These are phyloP conservation scores for Tyrannus savana DNA, from an alignment of 2,113 vertebrate species.

Conservation along the genomic window DNA sequence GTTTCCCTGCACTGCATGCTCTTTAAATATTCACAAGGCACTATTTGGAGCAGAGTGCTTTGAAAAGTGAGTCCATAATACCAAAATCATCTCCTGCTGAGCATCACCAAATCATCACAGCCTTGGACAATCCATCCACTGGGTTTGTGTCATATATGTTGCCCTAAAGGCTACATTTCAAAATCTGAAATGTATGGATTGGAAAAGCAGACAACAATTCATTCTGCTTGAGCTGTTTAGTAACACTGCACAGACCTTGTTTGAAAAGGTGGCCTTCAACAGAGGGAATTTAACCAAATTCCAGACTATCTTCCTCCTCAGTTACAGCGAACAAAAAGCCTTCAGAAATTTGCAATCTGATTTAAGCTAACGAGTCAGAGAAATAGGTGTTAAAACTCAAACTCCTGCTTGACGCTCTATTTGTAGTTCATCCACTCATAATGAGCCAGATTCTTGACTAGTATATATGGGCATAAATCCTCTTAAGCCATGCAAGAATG, in stretches of 20 bases:
- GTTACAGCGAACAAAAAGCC: background rate
- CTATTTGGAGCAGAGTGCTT: background rate
- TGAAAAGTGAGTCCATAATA: background rate
- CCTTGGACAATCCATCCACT: background rate
- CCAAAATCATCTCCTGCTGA: background rate
- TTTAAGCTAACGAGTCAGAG: slow-evolving; percentile 12
- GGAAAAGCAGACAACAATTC: background rate
- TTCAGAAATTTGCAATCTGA: background rate
- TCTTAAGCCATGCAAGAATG: slow-evolving; percentile 38
- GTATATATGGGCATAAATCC: slow-evolving; percentile 25
- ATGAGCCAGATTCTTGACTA: slow-evolving; percentile 11
- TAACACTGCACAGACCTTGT: background rate
- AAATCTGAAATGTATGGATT: background rate
- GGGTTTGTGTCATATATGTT: slow-evolving; percentile 2
- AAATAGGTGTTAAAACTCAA: background rate
- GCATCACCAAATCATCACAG: background rate
- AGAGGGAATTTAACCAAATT: background rate
- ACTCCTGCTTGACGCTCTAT: background rate
- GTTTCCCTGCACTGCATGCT: background rate
- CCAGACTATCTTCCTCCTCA: background rate
- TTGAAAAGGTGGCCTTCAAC: background rate
- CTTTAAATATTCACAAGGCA: background rate
- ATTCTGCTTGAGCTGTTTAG: background rate
- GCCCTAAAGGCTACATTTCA: slow-evolving; percentile 8
- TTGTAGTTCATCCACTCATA: slow-evolving; percentile 3